phyloP scores from a whole-genome alignment of 2,888 invertebrate species.

The Oxyteleia sp. region DNA sequence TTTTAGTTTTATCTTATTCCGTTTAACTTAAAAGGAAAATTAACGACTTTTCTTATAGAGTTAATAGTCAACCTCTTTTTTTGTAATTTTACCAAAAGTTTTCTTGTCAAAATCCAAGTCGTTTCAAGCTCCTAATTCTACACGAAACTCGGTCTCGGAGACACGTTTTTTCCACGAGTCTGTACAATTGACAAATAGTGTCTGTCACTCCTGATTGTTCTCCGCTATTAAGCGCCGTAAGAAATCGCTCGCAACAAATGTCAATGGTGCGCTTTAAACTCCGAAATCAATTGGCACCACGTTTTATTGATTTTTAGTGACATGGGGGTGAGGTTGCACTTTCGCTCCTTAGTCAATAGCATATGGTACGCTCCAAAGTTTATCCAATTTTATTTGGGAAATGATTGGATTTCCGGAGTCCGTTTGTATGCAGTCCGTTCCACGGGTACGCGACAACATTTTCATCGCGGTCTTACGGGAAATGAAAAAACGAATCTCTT shows the following conservation, averaged over 20 bases:
- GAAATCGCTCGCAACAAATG: conserved; percentile 41
- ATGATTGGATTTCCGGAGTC: conserved; percentile 31
- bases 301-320: conserved; percentile 51
- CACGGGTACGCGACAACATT: not conserved
- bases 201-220: conserved; percentile 18
- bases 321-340: conserved; percentile 39
- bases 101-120: too few species aligned
- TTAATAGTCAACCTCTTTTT: too few species aligned
- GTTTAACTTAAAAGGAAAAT: too few species aligned
- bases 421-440: conserved; percentile 21
- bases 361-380: conserved; percentile 32
- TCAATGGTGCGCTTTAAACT: conserved; percentile 47
- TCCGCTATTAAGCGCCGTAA: conserved; percentile 21
- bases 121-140: too few species aligned
- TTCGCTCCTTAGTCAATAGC: conserved; percentile 30
- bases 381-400: conserved; percentile 39
- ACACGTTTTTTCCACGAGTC: not conserved
- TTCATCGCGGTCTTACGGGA: not conserved
- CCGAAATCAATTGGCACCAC: conserved; percentile 29
- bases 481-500: not conserved
- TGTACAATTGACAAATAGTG: not conserved
- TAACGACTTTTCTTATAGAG: too few species aligned
- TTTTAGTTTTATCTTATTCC: too few species aligned
- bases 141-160: not conserved
- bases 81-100: too few species aligned